Evolutionary conservation across 2,888 invertebrate species (phyloP).

Genomic region (Eurois occulta): DNA sequence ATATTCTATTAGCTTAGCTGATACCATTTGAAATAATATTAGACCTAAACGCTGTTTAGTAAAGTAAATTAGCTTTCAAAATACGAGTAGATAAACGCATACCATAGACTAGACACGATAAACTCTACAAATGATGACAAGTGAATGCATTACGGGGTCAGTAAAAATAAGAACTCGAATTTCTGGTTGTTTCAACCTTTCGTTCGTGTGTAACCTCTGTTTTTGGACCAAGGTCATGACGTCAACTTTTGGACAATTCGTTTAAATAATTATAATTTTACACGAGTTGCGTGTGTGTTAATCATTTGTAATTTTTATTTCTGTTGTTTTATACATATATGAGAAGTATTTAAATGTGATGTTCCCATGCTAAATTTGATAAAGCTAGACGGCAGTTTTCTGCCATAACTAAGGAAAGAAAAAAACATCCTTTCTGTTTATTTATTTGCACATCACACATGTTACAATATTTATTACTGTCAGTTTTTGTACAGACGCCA

Average conservation of each 20-base stretch:
- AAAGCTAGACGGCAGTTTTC: background rate
- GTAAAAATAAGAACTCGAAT: constrained; percentile 51
- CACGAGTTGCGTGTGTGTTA: constrained; percentile 33
- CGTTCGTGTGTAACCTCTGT: constrained; percentile 43
- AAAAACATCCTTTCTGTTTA: too few species aligned
- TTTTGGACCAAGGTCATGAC: constrained; percentile 61
- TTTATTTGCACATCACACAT: too few species aligned
- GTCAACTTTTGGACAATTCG: constrained; percentile 52
- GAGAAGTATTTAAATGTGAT: constrained; percentile 4
- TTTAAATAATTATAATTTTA: constrained; percentile 49
- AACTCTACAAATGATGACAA: constrained; percentile 40
- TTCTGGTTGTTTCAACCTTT: constrained; percentile 58
- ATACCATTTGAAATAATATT: background rate
- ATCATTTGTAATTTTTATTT: constrained; percentile 46
- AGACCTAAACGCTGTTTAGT: background rate
- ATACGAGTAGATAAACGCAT: constrained; percentile 21
- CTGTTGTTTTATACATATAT: background rate
- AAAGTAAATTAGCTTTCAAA: background rate
- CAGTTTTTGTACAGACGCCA: too few species aligned
- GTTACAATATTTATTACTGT: too few species aligned
- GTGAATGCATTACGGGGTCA: constrained; percentile 45
- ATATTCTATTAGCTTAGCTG: background rate
- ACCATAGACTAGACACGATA: constrained; percentile 44
- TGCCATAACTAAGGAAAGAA: background rate
- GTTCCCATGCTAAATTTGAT: constrained; percentile 12